These are phyloP conservation scores for Zaprionus africanus DNA, from an alignment of 1,140 invertebrate species.

Conservation along the genomic window DNA sequence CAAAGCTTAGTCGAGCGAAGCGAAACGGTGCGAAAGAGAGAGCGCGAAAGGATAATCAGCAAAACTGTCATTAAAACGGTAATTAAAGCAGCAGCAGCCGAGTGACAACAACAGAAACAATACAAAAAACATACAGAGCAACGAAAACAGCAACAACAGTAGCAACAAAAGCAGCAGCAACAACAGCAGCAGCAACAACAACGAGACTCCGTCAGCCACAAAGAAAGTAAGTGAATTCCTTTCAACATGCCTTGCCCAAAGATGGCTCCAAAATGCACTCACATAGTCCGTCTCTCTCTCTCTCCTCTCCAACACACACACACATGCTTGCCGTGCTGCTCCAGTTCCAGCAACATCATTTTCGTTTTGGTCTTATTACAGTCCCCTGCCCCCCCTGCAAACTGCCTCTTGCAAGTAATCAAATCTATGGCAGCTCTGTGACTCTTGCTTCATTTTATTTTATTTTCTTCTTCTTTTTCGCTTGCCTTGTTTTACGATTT, in stretches of 20 bases:
- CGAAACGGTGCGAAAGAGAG: conserved; percentile 16
- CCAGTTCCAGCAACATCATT: conserved; percentile 62
- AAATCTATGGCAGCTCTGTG: conserved; percentile 76
- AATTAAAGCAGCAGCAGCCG: conserved; percentile 53
- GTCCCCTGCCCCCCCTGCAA: background rate
- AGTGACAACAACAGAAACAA: conserved; percentile 29
- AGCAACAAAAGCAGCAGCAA: conserved; percentile 23
- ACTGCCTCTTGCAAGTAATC: conserved; percentile 70
- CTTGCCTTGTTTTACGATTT: conserved; percentile 59
- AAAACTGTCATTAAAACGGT: conserved; percentile 39
- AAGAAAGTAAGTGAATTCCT: conserved; percentile 82
- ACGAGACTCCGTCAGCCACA: conserved; percentile 43
- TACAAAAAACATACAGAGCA: conserved; percentile 22
- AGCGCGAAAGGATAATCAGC: conserved; percentile 48
- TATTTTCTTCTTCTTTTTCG: conserved; percentile 37
- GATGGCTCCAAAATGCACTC: conserved; percentile 57
- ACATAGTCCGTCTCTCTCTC: conserved; percentile 14
- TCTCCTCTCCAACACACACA: conserved; percentile 10
- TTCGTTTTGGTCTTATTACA: conserved; percentile 18
- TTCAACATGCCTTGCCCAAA: conserved; percentile 67
- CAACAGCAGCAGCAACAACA: conserved; percentile 30
- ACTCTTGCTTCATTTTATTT: conserved; percentile 43
- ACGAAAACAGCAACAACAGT: conserved; percentile 22
- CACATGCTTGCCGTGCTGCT: conserved; percentile 45
- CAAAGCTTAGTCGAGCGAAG: conserved; percentile 37